phyloP scores from a whole-genome alignment of 2,888 invertebrate species.

The Empis livida region DNA sequence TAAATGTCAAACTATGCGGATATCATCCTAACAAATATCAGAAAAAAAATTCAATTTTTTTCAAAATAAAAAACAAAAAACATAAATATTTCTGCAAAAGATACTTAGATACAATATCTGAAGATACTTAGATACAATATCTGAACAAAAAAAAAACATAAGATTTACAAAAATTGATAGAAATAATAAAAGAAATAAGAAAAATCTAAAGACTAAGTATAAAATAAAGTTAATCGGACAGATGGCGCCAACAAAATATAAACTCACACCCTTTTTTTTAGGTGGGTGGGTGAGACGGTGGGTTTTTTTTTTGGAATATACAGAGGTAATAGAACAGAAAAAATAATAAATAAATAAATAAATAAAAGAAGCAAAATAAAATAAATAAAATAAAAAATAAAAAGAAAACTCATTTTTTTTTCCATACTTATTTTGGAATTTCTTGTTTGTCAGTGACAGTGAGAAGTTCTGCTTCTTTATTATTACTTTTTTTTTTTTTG shows the following conservation, averaged over 20 bases:
- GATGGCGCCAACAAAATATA: conserved; percentile 9
- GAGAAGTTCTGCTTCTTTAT: background rate
- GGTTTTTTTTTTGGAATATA: too few species aligned
- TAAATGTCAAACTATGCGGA: too few species aligned
- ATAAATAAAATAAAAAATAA: background rate
- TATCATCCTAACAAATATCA: too few species aligned
- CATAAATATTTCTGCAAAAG: too few species aligned
- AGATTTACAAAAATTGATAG: background rate
- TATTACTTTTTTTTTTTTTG: too few species aligned
- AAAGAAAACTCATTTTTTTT: too few species aligned
- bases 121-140: too few species aligned
- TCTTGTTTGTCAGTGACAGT: background rate
- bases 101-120: too few species aligned
- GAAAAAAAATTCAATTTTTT: too few species aligned
- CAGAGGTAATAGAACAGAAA: background rate
- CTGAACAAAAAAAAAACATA: background rate
- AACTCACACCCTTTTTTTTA: too few species aligned
- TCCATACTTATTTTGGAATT: background rate
- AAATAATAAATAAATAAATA: background rate
- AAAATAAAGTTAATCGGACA: conserved; percentile 7
- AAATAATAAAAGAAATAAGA: background rate
- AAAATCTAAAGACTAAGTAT: background rate
- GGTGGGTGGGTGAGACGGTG: too few species aligned
- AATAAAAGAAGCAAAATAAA: background rate
- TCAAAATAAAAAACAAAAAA: too few species aligned